phyloP scores from a whole-genome alignment of 2,113 vertebrate species.

The Cochlearius cochlearius region DNA sequence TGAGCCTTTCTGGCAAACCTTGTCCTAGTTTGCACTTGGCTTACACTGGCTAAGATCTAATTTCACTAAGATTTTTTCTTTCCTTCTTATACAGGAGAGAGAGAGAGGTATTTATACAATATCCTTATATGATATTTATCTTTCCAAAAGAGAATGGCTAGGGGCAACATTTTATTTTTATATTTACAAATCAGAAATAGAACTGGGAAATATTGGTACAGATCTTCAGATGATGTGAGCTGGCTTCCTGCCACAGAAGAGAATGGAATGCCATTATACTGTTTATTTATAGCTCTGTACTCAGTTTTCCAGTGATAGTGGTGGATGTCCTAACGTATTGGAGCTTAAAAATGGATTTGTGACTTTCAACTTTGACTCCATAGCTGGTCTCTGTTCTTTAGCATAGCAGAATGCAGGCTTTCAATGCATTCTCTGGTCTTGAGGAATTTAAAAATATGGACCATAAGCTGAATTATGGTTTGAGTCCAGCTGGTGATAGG shows the following conservation, averaged over 20 bases:
- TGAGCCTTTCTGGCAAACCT: not conserved
- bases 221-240: not conserved
- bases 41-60: not conserved
- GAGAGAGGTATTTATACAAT: not conserved
- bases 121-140: not conserved
- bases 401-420: not conserved
- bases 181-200: slow-evolving; percentile 7
- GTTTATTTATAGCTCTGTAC: not conserved
- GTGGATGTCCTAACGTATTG: not conserved
- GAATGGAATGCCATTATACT: not conserved
- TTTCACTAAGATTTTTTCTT: not conserved
- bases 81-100: not conserved
- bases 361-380: not conserved
- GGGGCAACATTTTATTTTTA: slow-evolving; percentile 7
- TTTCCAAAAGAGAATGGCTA: not conserved
- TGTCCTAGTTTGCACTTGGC: slow-evolving; percentile 2
- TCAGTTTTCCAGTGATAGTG: not conserved
- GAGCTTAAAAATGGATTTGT: not conserved
- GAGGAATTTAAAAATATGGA: not conserved
- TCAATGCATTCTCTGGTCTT: not conserved
- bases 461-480: not conserved
- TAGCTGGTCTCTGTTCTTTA: not conserved
- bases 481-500: not conserved
- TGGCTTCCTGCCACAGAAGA: not conserved
- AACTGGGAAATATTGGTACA: not conserved